Evolutionary conservation across 2,888 invertebrate species (phyloP).

Genomic region (Ormia ochracea): DNA sequence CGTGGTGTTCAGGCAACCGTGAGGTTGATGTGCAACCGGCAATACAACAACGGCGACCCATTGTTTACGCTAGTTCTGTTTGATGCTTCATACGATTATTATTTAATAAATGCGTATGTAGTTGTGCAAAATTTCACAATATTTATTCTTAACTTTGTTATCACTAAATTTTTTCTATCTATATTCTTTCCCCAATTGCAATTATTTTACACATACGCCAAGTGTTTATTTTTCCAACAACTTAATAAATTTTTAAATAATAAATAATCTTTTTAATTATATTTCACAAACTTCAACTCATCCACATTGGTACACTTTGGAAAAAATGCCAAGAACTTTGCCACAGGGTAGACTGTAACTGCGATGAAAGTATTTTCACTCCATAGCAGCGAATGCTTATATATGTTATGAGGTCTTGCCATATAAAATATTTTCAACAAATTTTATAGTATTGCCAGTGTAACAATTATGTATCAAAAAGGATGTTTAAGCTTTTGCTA

Average conservation of each 20-base stretch:
- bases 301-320: too few species aligned
- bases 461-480: not conserved
- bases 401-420: not conserved
- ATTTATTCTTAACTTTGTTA: constrained; percentile 36
- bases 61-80: constrained; percentile 57
- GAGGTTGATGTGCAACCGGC: constrained; percentile 74
- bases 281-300: too few species aligned
- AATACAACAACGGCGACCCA: constrained; percentile 76
- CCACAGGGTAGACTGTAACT: too few species aligned
- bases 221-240: too few species aligned
- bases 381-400: not conserved
- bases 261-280: too few species aligned
- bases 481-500: too few species aligned
- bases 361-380: accelerated
- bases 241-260: too few species aligned
- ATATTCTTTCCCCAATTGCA: constrained; percentile 7
- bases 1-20: constrained; percentile 77
- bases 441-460: not conserved
- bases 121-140: constrained; percentile 5
- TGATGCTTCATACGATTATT: constrained; percentile 35
- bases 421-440: not conserved
- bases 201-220: not conserved
- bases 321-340: constrained; percentile 27
- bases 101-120: not conserved
- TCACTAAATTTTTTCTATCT: constrained; percentile 56